Conservation (phyloP, 2,113 vertebrate species). For the Zosterops lateralis region DNA sequence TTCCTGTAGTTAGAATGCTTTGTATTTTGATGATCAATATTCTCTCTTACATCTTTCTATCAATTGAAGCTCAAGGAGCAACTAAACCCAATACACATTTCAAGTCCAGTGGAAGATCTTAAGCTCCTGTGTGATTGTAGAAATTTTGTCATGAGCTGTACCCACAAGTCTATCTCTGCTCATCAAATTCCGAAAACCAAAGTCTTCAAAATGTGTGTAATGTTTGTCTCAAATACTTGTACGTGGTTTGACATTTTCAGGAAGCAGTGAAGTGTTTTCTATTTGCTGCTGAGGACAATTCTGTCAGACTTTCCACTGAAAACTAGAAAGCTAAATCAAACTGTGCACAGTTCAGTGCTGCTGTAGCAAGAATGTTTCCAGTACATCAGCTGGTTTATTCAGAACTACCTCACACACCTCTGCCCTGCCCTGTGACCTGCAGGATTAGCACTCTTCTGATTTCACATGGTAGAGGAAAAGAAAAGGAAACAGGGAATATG, state of each 20-base stretch:
- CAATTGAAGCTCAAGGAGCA: background rate
- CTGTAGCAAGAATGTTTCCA: background rate
- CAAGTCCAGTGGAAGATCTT: background rate
- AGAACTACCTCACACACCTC: background rate
- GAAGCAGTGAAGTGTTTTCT: background rate
- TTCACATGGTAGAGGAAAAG: rapidly evolving
- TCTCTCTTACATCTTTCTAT: background rate
- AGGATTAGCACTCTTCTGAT: background rate
- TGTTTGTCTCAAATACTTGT: background rate
- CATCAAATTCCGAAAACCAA: background rate
- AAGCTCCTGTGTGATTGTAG: background rate
- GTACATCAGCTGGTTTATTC: background rate
- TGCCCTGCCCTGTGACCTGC: background rate
- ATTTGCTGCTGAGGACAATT: background rate
- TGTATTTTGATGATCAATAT: background rate
- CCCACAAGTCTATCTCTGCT: background rate
- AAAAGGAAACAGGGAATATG: background rate
- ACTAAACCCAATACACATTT: background rate
- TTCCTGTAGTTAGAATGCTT: background rate
- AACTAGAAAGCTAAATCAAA: background rate
- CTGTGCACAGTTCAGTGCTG: background rate
- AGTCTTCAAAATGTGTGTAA: background rate
- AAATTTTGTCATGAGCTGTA: background rate
- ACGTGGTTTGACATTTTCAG: background rate
- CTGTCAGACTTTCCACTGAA: background rate